Conservation (phyloP, 64 coral and sea anemone species). For the Porites lutea region DNA sequence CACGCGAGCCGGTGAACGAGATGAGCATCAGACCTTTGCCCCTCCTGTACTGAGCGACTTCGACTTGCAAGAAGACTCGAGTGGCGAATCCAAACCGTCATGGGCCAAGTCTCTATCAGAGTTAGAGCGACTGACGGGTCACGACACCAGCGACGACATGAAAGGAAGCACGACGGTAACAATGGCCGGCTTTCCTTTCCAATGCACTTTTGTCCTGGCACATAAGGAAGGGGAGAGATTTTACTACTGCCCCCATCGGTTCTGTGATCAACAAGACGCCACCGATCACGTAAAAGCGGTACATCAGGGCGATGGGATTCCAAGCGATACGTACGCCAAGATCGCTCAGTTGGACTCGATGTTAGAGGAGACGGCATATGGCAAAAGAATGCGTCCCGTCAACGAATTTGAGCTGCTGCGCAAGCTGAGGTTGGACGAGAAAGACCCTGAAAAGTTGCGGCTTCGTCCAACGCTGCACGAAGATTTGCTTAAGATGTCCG, state of each 20-base stretch:
- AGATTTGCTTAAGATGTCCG: neutral
- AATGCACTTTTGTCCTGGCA: neutral
- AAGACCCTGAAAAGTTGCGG: neutral
- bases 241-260: neutral
- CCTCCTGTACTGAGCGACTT: neutral
- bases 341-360: neutral
- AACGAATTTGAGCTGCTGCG: neutral
- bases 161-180: neutral
- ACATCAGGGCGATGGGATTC: neutral
- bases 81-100: neutral
- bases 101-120: slow-evolving; percentile 1
- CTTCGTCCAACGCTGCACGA: neutral
- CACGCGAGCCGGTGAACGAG: neutral
- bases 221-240: neutral
- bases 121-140: neutral
- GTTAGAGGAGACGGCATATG: neutral
- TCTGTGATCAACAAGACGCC: neutral
- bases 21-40: neutral
- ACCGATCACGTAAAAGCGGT: neutral
- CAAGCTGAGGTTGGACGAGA: neutral
- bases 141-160: neutral
- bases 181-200: neutral
- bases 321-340: neutral
- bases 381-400: neutral
- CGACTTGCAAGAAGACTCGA: neutral